phyloP scores from a whole-genome alignment of 2,113 vertebrate genomes.

The Megalops atlanticus region DNA sequence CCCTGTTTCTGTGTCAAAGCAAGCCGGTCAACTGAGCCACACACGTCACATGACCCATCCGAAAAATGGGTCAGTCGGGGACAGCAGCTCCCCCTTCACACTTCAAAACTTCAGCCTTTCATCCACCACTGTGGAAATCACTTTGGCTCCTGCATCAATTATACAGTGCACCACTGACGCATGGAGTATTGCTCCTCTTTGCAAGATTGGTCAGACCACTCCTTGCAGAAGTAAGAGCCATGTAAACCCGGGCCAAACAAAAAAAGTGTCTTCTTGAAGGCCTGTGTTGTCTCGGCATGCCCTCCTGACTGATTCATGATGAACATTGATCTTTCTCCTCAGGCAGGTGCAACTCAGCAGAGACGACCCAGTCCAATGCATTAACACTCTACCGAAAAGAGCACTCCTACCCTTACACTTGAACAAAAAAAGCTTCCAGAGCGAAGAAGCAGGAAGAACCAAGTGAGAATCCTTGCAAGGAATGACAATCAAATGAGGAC shows the following conservation, averaged over 20 bases:
- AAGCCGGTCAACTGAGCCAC: constrained; percentile 12
- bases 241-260: not conserved
- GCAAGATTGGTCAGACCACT: constrained; percentile 16
- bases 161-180: no score
- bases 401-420: not conserved
- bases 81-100: constrained; percentile 20
- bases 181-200: no score
- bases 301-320: constrained; percentile 6
- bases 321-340: not conserved
- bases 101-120: constrained; percentile 8
- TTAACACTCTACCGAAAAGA: not conserved
- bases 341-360: not conserved
- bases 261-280: no score
- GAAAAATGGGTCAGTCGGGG: constrained; percentile 47
- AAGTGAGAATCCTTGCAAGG: not conserved
- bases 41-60: constrained; percentile 35
- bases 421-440: not conserved
- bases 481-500: not conserved
- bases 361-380: constrained; percentile 2
- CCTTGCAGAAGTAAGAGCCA: not conserved
- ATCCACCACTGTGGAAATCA: not conserved
- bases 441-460: not conserved
- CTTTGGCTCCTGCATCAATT: constrained; percentile 1
- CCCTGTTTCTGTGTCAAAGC: constrained; percentile 28
- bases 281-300: not conserved